phyloP scores from a whole-genome alignment of 2,797 vertebrate species.

The Valencia hispanica region DNA sequence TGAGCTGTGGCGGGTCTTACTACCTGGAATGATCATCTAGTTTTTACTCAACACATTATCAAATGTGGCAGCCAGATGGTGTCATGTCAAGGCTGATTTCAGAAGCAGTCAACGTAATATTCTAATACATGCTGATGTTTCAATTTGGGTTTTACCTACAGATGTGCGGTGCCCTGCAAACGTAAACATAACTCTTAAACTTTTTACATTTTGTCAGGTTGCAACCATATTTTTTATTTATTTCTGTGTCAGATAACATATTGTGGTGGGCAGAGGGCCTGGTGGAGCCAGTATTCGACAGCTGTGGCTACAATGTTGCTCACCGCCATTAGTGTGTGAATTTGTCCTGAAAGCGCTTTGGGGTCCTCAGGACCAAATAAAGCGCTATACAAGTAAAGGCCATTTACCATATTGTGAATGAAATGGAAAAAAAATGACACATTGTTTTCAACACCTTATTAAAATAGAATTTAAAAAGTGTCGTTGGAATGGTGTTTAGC shows the following conservation, averaged over 20 bases:
- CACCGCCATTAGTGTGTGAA: too few relatives aligned
- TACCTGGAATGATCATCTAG: slow-evolving; percentile 10
- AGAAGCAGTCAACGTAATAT: neutral
- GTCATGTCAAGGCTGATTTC: slow-evolving; percentile 20
- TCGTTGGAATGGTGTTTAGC: too few relatives aligned
- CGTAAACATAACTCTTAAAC: too few relatives aligned
- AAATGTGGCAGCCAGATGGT: slow-evolving; percentile 43
- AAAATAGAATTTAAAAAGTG: neutral
- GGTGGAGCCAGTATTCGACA: too few relatives aligned
- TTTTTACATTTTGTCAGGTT: neutral
- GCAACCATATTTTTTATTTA: neutral
- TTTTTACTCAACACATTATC: slow-evolving; percentile 15
- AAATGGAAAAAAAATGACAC: neutral
- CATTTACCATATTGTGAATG: too few relatives aligned
- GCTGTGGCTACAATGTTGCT: too few relatives aligned
- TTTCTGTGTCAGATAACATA: too few relatives aligned
- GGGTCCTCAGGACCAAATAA: too few relatives aligned
- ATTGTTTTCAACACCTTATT: neutral
- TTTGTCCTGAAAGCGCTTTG: too few relatives aligned
- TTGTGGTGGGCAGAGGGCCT: too few relatives aligned
- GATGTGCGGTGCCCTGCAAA: neutral
- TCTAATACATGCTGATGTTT: neutral
- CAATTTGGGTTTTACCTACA: neutral
- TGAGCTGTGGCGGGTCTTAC: slow-evolving; percentile 3
- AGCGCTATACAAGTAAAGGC: too few relatives aligned